Evolutionary conservation across 1,140 invertebrate genomes (phyloP), one percentile per base, ranked within the genome.

Genomic region (Aphelenchoides besseyi): DNA sequence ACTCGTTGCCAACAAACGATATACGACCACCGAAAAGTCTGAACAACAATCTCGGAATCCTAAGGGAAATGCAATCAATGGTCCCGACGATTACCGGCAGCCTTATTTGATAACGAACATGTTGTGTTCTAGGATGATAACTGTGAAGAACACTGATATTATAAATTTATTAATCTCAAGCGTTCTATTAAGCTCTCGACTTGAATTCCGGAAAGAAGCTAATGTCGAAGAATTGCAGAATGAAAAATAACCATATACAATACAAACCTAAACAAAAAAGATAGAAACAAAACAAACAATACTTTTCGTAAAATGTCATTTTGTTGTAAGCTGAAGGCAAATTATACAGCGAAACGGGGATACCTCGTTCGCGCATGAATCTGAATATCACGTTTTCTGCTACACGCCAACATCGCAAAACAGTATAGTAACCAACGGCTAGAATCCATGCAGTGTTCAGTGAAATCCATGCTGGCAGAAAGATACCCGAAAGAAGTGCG

Each of bases 111-210:
- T 16, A 8, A 33, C 23, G 5, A 33, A 59, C 55, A 48, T n/a
- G n/a, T n/a, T n/a, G n/a, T n/a, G n/a, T n/a, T n/a, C n/a, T n/a
- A n/a, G n/a, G n/a, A n/a, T n/a, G n/a, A n/a, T 12, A 48, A 48
- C 23, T 48, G 23, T 48, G 41, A 48, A 48, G 41, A 23, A 16
- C 23, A 23, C 41, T 12, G 23, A 48, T 48, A 59, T 59, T 8
- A 59, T 59, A 29, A 5, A 59, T 59, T 59, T 59, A 59, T 59
- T 48, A 48, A 48, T 48, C 23, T 48, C 23, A 48, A 48, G 41
- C 41, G 23, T 48, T 23, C 41, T 12, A 48, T 48, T 48, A 48
- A 48, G 41, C 41, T 48, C 41, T 48, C 41, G 41, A 16, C 12
- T 23, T 23, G 41, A 48, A 48, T 12, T 48, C 12, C 12, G 23